Evolutionary conservation across 2,888 invertebrate species (phyloP), one percentile per base, ranked within the genome.

Genomic region (Euspilapteryx auroguttella): DNA sequence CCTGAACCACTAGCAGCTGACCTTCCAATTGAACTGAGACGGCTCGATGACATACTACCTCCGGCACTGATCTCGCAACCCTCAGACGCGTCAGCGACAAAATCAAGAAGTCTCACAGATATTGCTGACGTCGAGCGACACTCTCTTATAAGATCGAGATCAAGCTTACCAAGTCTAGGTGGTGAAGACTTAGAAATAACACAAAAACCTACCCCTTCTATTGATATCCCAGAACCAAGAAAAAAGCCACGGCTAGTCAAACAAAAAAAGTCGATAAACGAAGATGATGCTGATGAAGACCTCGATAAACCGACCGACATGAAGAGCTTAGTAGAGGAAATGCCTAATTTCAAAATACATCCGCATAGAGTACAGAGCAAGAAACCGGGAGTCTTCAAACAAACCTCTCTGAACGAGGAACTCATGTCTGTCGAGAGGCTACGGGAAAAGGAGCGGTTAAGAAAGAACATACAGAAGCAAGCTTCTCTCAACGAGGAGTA

Each of bases 341-440:
- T 83, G 56, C 85, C 86, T 36, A 83, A 85, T 53, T 81, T 83
- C 42, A 82, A 79, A 63, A 62, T 79, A 33, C 76, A 76, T 31
- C 59, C 77, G 1, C 62, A 64, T 22, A 62, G 61, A 32, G 37
- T 61, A 38, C 62, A 66, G 25, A 62, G 69, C 9, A 75, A 75
- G 40, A 75, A 80, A 40, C 81, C 80, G 21, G 82, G 80, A 14
- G 84, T 87, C 5, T 76, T 83, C 36, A 89, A 94, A 49, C 93
- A 94, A 55, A 86, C 89, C 37, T 93, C 93, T 2, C 78, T 94
- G 34, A 93, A 93, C 48, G 93, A 93, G 53, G 93, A 93, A 52
- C 68, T 92, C 9, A 90, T 93, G 86, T 91, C 89, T 2, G 85
- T 85, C n/a, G 92, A 91, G 44, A 73, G 93, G 30, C 61, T 92